Percentiles rank a stretch among this genome's conserved stretches.
phyloP scores from a whole-genome alignment of 2,888 invertebrate genomes.

The Mantis religiosa region DNA sequence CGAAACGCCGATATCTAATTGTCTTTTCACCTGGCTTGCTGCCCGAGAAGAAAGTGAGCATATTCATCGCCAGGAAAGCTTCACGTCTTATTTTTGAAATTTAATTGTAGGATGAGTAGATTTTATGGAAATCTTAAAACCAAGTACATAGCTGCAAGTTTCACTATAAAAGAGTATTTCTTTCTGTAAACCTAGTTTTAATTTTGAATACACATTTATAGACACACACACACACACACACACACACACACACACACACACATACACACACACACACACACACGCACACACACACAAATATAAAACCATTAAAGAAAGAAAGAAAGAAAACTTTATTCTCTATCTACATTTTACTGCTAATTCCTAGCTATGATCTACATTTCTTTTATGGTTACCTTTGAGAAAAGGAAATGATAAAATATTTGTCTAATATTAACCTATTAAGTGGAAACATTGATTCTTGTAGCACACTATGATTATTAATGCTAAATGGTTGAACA shows the following conservation, averaged over 20 bases:
- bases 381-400: neutral
- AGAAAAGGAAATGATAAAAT: neutral
- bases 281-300: neutral
- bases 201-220: neutral
- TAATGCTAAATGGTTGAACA: neutral
- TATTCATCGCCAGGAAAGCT: too few species aligned
- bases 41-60: too few species aligned
- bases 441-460: neutral
- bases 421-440: neutral
- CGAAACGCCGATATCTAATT: too few species aligned
- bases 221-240: too few species aligned
- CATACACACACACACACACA: neutral
- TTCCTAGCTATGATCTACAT: neutral
- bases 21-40: too few species aligned
- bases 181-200: neutral
- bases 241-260: neutral
- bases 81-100: too few species aligned
- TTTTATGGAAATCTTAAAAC: neutral
- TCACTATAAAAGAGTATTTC: neutral
- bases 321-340: neutral
- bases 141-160: neutral
- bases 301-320: neutral
- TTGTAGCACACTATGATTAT: neutral
- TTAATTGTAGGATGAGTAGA: neutral
- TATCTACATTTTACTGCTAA: neutral